A percentile compares a stretch with the other conserved stretches of the same genome.
phyloP scores from a whole-genome alignment of 2,797 vertebrate genomes.

The Erethizon dorsatum region DNA sequence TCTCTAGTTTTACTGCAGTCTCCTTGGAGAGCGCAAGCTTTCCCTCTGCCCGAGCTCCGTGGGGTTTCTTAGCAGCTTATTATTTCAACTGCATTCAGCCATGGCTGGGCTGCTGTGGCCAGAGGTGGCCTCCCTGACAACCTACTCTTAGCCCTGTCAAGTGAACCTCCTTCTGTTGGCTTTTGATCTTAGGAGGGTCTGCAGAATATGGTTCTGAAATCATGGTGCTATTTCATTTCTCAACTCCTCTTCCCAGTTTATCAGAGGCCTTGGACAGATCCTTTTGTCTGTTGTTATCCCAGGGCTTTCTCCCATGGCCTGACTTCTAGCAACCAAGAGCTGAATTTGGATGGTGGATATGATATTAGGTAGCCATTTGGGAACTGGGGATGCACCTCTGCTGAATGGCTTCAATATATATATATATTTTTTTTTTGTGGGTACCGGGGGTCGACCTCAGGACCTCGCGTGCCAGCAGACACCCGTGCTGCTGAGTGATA shows the following conservation, averaged over 20 bases:
- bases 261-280: background rate
- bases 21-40: background rate
- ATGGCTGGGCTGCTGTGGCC: background rate
- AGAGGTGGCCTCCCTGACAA: background rate
- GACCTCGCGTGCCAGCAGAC: too few species aligned
- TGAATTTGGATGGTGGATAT: background rate
- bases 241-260: conserved; percentile 7
- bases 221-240: background rate
- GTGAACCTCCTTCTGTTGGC: background rate
- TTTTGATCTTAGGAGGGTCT: conserved; percentile 2
- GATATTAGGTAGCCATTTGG: background rate
- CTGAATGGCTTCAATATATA: background rate
- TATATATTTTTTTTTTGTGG: too few species aligned
- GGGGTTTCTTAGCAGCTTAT: background rate
- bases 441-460: too few species aligned
- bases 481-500: too few species aligned
- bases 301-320: background rate
- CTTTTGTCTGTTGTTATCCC: background rate
- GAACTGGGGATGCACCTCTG: background rate
- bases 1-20: background rate
- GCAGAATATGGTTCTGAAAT: background rate
- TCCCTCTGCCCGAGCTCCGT: background rate
- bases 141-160: background rate
- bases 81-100: background rate
- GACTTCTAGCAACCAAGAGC: background rate